phyloP scores from a whole-genome alignment of 2,888 invertebrate species.

The Lucinisca nassula region DNA sequence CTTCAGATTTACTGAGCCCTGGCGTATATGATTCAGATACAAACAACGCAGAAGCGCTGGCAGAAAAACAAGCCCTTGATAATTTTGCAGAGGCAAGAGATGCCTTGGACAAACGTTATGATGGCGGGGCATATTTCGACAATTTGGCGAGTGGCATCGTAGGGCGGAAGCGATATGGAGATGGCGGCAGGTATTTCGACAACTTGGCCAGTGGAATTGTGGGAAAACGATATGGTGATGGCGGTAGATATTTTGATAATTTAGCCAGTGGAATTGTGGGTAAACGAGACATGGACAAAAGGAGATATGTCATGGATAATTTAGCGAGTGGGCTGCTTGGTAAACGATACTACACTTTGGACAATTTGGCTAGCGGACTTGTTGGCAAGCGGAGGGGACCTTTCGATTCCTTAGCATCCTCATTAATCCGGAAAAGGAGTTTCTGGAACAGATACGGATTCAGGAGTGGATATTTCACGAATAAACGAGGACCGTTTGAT shows the following conservation, averaged over 20 bases:
- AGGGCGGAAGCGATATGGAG: slow-evolving; percentile 35
- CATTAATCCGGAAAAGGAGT: not conserved
- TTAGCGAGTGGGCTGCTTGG: slow-evolving; percentile 4
- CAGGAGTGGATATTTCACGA: slow-evolving; percentile 14
- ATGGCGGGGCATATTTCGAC: slow-evolving; percentile 22
- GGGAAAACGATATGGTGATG: slow-evolving; percentile 27
- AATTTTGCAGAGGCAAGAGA: not conserved
- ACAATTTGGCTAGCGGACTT: slow-evolving; percentile 1
- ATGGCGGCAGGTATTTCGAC: slow-evolving; percentile 6
- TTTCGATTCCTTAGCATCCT: slow-evolving; percentile 12
- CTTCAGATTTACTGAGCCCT: not conserved
- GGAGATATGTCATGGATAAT: not conserved
- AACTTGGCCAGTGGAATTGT: slow-evolving; percentile 15
- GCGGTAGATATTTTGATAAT: slow-evolving; percentile 35
- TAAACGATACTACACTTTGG: not conserved
- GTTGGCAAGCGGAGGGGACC: slow-evolving; percentile 4
- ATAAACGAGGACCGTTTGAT: slow-evolving; percentile 28
- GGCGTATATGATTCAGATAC: slow-evolving; percentile 3
- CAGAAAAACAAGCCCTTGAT: not conserved
- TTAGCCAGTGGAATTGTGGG: slow-evolving; percentile 47
- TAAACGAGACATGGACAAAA: slow-evolving; percentile 4
- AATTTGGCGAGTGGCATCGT: slow-evolving; percentile 31
- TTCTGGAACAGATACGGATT: not conserved
- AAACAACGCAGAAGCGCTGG: not conserved
- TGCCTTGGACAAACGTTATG: not conserved